Conservation (phyloP, 2,888 invertebrate species). For the Scaptomyza tumidula region DNA sequence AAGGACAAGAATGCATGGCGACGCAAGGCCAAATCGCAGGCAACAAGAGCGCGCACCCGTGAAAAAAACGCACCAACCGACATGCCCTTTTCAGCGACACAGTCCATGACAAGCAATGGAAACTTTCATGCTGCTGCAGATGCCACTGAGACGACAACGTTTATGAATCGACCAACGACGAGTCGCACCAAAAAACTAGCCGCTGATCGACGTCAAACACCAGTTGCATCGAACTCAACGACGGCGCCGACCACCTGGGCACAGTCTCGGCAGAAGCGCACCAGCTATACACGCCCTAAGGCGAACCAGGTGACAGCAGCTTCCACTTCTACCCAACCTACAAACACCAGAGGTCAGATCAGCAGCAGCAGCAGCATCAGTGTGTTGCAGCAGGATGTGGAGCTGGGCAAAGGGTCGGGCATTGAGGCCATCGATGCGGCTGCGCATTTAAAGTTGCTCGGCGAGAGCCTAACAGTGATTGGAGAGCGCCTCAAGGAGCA, state of each 20-base stretch:
- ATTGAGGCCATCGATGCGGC: constrained; percentile 95
- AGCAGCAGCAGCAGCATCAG: constrained; percentile 3
- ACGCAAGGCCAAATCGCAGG: constrained; percentile 89
- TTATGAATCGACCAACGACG: constrained; percentile 81
- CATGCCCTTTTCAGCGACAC: background rate
- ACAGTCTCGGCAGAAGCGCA: constrained; percentile 63
- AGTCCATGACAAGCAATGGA: constrained; percentile 30
- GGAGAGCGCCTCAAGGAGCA: constrained; percentile 97
- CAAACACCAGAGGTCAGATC: constrained; percentile 1
- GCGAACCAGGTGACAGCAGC: constrained; percentile 13
- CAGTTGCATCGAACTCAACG: constrained; percentile 9
- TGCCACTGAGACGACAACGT: constrained; percentile 25
- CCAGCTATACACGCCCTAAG: constrained; percentile 30
- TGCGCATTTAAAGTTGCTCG: constrained; percentile 95
- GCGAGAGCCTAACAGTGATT: constrained; percentile 96
- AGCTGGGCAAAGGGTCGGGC: constrained; percentile 83
- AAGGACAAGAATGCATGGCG: constrained; percentile 90
- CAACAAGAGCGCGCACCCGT: constrained; percentile 67
- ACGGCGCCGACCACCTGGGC: constrained; percentile 42
- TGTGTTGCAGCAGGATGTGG: constrained; percentile 7
- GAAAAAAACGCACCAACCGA: constrained; percentile 44
- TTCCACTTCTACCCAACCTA: constrained; percentile 18
- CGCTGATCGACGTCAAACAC: constrained; percentile 64
- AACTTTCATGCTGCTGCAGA: background rate
- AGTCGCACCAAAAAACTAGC: constrained; percentile 81